These are phyloP conservation scores for Drosophila pegasa DNA, from an alignment of 2,888 invertebrate genomes.

Conservation along the genomic window DNA sequence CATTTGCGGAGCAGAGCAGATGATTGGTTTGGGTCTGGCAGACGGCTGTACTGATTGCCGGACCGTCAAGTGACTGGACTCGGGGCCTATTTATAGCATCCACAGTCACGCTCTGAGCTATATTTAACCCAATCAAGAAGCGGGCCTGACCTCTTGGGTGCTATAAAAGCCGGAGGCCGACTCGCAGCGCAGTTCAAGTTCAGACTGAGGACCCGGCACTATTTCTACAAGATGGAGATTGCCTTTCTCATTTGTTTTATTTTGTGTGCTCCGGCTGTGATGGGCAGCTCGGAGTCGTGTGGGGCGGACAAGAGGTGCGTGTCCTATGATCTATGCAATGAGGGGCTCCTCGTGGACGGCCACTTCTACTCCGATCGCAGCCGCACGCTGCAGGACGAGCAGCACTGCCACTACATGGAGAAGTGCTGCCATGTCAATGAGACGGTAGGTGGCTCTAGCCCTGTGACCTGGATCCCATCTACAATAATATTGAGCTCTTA, in stretches of 20 bases:
- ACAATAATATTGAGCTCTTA: not conserved
- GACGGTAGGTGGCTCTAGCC: slow-evolving; percentile 23
- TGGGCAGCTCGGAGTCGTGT: slow-evolving; percentile 29
- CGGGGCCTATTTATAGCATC: slow-evolving; percentile 51
- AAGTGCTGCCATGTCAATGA: slow-evolving; percentile 56
- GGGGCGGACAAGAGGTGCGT: slow-evolving; percentile 53
- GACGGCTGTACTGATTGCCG: slow-evolving; percentile 24
- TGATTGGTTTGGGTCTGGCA: slow-evolving; percentile 9
- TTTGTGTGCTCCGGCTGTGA: not conserved
- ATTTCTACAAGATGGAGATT: slow-evolving; percentile 11
- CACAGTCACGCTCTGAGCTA: slow-evolving; percentile 38
- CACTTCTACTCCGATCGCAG: slow-evolving; percentile 61
- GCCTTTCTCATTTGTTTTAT: not conserved
- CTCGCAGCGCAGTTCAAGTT: slow-evolving; percentile 46
- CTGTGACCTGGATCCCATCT: not conserved
- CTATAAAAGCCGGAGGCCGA: slow-evolving; percentile 42
- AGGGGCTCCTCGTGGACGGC: slow-evolving; percentile 57
- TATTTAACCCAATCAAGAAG: slow-evolving; percentile 55
- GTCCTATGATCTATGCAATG: slow-evolving; percentile 56
- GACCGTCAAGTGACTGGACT: not conserved
- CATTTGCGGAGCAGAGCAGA: not conserved
- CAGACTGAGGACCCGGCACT: slow-evolving; percentile 13
- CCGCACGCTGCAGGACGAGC: slow-evolving; percentile 47
- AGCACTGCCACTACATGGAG: slow-evolving; percentile 63
- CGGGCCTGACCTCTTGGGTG: slow-evolving; percentile 14